Base-by-base conservation (phyloP, 2,888 invertebrate genomes). In the Cylindroiulus punctatus region DNA sequence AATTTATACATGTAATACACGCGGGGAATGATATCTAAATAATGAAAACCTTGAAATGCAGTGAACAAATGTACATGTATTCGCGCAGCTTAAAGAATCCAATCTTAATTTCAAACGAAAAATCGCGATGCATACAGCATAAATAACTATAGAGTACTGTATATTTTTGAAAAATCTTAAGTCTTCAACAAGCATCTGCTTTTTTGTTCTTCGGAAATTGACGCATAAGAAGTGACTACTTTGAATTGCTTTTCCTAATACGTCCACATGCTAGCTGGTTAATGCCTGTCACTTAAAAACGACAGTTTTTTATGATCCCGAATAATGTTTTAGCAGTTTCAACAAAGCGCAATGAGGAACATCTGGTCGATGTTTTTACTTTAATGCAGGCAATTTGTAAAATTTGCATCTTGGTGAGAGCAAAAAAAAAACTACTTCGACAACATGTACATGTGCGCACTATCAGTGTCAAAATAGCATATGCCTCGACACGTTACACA, bases 381-480 rank as follows among this genome's bases (percentile, higher is more conserved):
- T 30, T 30, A 76, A 76, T 76, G 76, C 76, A 76, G 12, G 30
- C 76, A 76, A 76, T 76, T 76, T 76, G 30, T 14, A 76, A 76
- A 76, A 76, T 76, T 76, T 76, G 76, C 76, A 76, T 76, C 30
- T 26, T 76, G 76, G 30, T 14, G 30, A 76, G 26, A 26, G 14
- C 8, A 30, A 30, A 30, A 26, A 14, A 76, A 76, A 76, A 65
- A 8, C 40, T 40, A n/a, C n/a, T 65, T 30, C 12, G 26, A 76
- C 76, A 76, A 76, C 26, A 14, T 76, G 76, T 30, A 30, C 30
- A 76, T 76, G 30, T 30, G 76, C 76, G 30, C 76, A 76, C 76
- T 76, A 76, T 76, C 76, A 76, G 76, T 76, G 76, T 76, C 76
- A 30, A 76, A 76, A 76, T 30, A 76, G 14, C 76, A 76, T 44